A percentile compares a stretch with the other conserved stretches of the same genome.
These are phyloP conservation scores for Micronisus gabar DNA, from an alignment of 2,113 vertebrate genomes.

Conservation along the genomic window DNA sequence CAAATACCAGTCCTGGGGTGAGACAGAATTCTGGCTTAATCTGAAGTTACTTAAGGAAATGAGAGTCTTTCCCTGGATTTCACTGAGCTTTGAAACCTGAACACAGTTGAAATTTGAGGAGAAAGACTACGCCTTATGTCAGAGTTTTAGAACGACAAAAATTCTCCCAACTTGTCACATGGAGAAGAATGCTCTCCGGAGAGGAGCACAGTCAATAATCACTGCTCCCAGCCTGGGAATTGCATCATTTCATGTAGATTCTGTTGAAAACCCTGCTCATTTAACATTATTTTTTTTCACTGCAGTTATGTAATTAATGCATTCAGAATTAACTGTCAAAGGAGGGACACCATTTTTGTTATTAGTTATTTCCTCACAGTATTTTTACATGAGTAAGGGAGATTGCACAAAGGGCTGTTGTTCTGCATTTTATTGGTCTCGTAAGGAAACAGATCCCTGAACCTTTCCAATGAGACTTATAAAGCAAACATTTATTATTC, in stretches of 20 bases:
- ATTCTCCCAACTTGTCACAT: neutral
- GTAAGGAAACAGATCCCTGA: neutral
- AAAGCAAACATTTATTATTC: neutral
- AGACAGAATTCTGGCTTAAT: neutral
- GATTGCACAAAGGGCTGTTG: neutral
- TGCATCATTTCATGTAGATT: neutral
- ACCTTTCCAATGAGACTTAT: neutral
- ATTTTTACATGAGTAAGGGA: neutral
- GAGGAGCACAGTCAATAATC: neutral
- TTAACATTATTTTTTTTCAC: neutral
- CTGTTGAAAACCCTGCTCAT: neutral
- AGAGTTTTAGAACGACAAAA: neutral
- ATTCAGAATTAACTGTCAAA: neutral
- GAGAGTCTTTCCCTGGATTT: neutral
- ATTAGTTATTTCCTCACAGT: neutral
- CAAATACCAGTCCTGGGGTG: neutral
- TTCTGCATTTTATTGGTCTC: neutral
- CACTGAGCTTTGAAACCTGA: neutral
- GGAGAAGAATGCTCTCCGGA: neutral
- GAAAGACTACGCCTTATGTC: neutral
- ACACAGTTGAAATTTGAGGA: fast-evolving
- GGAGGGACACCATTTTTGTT: neutral
- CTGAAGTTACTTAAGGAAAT: neutral
- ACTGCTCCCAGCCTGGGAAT: neutral
- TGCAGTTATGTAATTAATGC: neutral